Conservation (phyloP, 1,140 invertebrate species). For the Aethina tumida region DNA sequence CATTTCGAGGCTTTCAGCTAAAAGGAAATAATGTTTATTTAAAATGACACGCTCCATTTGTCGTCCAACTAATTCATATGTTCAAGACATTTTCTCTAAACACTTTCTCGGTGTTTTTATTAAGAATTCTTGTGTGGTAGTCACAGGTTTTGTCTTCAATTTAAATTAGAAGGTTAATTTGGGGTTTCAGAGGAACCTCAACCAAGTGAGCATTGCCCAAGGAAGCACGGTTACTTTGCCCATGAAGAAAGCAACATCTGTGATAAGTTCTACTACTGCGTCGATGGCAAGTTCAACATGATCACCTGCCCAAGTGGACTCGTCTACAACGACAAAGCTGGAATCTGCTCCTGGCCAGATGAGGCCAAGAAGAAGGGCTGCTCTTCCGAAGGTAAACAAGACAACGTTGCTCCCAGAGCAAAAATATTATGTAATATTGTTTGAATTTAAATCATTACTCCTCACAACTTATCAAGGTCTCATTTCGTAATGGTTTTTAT, state of each 20-base stretch:
- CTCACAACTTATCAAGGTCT: constrained; percentile 4
- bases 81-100: not conserved
- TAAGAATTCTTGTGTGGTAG: not conserved
- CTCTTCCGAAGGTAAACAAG: constrained; percentile 53
- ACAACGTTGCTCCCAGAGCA: too few species aligned
- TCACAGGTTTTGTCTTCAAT: too few species aligned
- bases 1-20: too few species aligned
- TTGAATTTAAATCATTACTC: too few species aligned
- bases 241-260: constrained; percentile 72
- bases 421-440: too few species aligned
- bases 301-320: constrained; percentile 80
- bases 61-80: constrained; percentile 3
- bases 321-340: constrained; percentile 79
- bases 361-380: constrained; percentile 79
- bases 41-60: not conserved
- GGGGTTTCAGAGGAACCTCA: constrained; percentile 62
- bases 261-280: constrained; percentile 85
- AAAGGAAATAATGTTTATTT: too few species aligned
- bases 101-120: constrained; percentile 3
- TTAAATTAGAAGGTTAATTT: too few species aligned
- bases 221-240: constrained; percentile 80
- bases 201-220: constrained; percentile 62
- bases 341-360: constrained; percentile 87
- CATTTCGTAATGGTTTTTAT: too few species aligned
- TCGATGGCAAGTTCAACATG: constrained; percentile 80